These are phyloP conservation scores for Dicroscelio sp. DNA, from an alignment of 2,888 invertebrate species.

Conservation along the genomic window DNA sequence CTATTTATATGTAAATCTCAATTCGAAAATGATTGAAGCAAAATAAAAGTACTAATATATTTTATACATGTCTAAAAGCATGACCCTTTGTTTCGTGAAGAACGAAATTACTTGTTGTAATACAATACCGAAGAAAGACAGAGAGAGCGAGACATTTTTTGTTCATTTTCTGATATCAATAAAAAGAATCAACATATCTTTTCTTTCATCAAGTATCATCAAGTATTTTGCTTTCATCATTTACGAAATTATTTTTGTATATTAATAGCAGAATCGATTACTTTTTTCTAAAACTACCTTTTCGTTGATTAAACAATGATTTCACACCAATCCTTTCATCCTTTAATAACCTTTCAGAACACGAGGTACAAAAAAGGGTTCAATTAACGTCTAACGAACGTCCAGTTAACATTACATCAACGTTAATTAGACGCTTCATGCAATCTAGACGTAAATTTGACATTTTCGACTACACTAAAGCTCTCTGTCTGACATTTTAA, in stretches of 20 bases:
- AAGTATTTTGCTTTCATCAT: conserved; percentile 62
- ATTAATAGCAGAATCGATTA: not conserved
- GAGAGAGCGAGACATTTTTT: conserved; percentile 33
- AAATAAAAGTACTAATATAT: conserved; percentile 16
- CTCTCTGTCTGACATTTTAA: too few relatives aligned
- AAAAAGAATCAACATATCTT: not conserved
- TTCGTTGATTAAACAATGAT: too few relatives aligned
- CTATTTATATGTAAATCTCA: conserved; percentile 5
- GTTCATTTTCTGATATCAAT: not conserved
- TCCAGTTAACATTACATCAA: too few relatives aligned
- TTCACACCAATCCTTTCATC: too few relatives aligned
- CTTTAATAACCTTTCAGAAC: too few relatives aligned
- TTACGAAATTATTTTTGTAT: conserved; percentile 32
- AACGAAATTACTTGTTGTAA: not conserved
- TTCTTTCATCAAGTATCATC: conserved; percentile 31
- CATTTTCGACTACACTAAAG: too few relatives aligned
- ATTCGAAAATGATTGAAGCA: conserved; percentile 47
- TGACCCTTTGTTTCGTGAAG: not conserved
- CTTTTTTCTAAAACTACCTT: too few relatives aligned
- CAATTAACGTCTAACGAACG: too few relatives aligned
- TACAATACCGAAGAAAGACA: conserved; percentile 34
- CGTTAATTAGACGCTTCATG: too few relatives aligned
- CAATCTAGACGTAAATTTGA: too few relatives aligned
- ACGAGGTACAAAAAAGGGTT: too few relatives aligned
- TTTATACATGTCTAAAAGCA: too few relatives aligned